Evolutionary conservation across 2,888 invertebrate species (phyloP).

Genomic region (Podabrus alpinus): DNA sequence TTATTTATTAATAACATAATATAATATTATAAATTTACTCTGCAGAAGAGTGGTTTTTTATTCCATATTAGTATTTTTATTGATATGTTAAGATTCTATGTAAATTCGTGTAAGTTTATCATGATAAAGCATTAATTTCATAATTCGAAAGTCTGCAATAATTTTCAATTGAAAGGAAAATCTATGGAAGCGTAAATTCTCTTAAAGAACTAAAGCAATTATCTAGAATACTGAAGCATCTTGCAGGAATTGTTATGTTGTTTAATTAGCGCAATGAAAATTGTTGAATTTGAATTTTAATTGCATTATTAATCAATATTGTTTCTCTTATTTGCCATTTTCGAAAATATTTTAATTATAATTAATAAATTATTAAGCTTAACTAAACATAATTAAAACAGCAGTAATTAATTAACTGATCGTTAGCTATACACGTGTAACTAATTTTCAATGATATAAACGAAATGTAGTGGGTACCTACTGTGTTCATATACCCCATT

Average conservation of each 20-base stretch:
- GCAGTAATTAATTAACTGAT: not conserved
- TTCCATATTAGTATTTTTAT: too few species aligned
- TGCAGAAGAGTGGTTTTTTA: too few species aligned
- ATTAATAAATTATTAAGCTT: not conserved
- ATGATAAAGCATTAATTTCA: not conserved
- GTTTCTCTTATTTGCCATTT: not conserved
- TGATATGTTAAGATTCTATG: too few species aligned
- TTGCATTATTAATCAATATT: not conserved
- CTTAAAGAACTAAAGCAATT: slow-evolving; percentile 1
- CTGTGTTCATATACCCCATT: not conserved
- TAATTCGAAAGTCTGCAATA: not conserved
- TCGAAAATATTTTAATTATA: not conserved
- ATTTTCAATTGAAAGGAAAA: not conserved
- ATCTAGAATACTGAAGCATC: not conserved
- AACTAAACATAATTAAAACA: not conserved
- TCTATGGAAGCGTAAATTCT: not conserved
- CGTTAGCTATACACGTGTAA: not conserved
- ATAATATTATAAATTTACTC: too few species aligned
- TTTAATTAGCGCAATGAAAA: slow-evolving; percentile 1
- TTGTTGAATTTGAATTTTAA: not conserved
- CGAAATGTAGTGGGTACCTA: not conserved
- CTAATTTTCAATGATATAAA: not conserved
- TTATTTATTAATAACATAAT: too few species aligned
- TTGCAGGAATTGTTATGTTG: not conserved
- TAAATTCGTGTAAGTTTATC: not conserved